Conservation (phyloP, 2,888 invertebrate species). For the Lycophotia porphyrea region DNA sequence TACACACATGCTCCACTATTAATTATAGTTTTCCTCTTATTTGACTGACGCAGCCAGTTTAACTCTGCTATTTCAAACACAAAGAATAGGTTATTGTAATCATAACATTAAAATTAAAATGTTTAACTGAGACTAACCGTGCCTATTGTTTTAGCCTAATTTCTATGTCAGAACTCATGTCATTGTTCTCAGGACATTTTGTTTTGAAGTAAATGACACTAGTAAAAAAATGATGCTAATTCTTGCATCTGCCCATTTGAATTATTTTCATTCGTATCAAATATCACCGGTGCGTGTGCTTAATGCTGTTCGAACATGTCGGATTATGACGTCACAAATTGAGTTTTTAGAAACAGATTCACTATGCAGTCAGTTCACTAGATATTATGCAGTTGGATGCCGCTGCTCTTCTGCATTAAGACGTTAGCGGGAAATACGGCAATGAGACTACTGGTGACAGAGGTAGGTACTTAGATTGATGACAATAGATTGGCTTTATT, state of each 20-base stretch:
- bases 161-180: neutral
- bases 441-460: neutral
- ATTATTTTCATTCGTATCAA: slow-evolving; percentile 9
- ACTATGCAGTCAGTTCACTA: neutral
- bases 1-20: slow-evolving; percentile 55
- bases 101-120: slow-evolving; percentile 7
- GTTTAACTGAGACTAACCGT: neutral
- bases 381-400: neutral
- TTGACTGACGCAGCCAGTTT: slow-evolving; percentile 41
- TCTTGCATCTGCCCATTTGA: neutral
- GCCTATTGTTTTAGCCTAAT: neutral
- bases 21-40: slow-evolving; percentile 53
- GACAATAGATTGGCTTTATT: neutral
- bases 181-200: neutral
- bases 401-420: neutral
- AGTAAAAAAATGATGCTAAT: neutral
- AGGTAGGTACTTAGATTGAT: neutral
- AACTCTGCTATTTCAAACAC: slow-evolving; percentile 29
- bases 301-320: neutral
- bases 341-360: too few species aligned
- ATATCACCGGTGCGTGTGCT: neutral
- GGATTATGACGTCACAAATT: neutral
- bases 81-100: neutral
- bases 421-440: neutral
- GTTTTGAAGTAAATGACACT: neutral